These are phyloP conservation scores for Amazona vittata DNA, from an alignment of 2,113 vertebrate genomes.

Conservation along the genomic window DNA sequence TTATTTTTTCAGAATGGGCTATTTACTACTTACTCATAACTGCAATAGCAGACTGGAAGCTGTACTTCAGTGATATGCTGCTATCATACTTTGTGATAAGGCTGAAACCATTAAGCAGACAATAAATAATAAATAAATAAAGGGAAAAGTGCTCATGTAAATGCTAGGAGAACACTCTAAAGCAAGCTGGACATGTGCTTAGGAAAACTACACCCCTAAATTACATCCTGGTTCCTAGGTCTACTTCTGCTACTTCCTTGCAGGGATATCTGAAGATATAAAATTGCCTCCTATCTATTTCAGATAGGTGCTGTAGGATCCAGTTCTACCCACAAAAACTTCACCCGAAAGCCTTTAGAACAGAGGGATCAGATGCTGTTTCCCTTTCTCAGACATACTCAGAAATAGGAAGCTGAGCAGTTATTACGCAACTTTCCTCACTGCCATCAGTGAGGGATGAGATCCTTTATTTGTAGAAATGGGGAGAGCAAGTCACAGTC, in stretches of 20 bases:
- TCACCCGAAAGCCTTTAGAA: not conserved
- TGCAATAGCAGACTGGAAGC: not conserved
- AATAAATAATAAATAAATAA: not conserved
- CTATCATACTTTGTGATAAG: not conserved
- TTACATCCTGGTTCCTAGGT: not conserved
- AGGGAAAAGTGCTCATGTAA: not conserved
- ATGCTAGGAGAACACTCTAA: not conserved
- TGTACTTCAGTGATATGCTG: not conserved
- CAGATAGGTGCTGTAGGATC: not conserved
- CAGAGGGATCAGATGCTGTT: not conserved
- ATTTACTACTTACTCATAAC: not conserved
- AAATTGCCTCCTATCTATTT: not conserved
- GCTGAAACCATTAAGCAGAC: conserved; percentile 14
- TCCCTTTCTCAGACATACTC: not conserved
- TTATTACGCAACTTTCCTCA: not conserved
- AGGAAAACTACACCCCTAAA: not conserved
- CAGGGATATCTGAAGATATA: not conserved
- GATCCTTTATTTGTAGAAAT: not conserved
- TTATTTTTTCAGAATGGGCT: conserved; percentile 15
- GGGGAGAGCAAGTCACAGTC: not conserved
- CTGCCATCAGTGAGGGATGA: not conserved
- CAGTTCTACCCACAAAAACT: not conserved
- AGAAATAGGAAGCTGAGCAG: not conserved
- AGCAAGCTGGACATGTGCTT: not conserved
- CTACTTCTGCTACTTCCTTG: not conserved